A percentile compares a stretch with the other conserved stretches of the same genome.
These are phyloP conservation scores for Odontamblyopus lacepedii DNA, from an alignment of 2,797 vertebrate species.

Conservation along the genomic window DNA sequence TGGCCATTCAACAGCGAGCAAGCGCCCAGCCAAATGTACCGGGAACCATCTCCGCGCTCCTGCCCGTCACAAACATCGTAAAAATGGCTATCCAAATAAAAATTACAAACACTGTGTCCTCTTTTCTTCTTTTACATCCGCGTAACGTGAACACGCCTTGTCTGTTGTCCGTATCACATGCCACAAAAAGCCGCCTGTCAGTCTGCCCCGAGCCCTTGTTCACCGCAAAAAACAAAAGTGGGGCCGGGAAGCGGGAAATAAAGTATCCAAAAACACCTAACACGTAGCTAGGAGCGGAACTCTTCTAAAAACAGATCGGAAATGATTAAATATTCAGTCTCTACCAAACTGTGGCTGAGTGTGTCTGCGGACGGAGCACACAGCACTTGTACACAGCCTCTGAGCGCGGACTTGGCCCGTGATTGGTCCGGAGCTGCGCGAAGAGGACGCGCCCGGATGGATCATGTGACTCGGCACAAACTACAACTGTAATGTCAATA, in stretches of 20 bases:
- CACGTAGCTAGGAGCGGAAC: too few species aligned
- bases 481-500: slow-evolving; percentile 26
- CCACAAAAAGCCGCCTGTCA: slow-evolving; percentile 56
- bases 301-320: not conserved
- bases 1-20: slow-evolving; percentile 56
- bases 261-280: not conserved
- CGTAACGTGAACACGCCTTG: slow-evolving; percentile 60
- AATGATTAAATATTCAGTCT: not conserved
- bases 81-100: not conserved
- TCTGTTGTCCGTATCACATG: slow-evolving; percentile 54
- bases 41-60: not conserved
- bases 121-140: slow-evolving; percentile 47
- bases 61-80: slow-evolving; percentile 31
- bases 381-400: slow-evolving; percentile 27
- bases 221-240: slow-evolving; percentile 19
- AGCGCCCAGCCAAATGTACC: slow-evolving; percentile 18
- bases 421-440: slow-evolving; percentile 49
- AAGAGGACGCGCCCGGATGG: slow-evolving; percentile 61
- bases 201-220: slow-evolving; percentile 22
- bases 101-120: slow-evolving; percentile 4
- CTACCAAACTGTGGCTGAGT: slow-evolving; percentile 22
- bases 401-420: slow-evolving; percentile 54
- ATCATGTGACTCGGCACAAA: slow-evolving; percentile 60
- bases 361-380: not conserved
- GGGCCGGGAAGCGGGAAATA: not conserved